These are phyloP conservation scores for Lanistes nyassanus DNA, from an alignment of 1,140 invertebrate genomes.

Conservation along the genomic window DNA sequence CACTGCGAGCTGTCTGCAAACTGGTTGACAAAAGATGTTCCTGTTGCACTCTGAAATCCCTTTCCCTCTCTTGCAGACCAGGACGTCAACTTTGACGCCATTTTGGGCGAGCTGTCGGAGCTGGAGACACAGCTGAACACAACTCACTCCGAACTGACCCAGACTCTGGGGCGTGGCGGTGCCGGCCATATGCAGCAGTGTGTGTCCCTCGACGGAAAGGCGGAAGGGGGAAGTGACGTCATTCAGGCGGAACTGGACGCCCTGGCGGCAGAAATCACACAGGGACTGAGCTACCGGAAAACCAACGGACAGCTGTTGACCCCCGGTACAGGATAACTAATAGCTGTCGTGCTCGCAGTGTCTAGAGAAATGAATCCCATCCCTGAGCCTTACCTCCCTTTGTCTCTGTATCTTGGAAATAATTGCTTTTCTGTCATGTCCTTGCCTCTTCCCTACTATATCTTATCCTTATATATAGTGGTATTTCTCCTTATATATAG, in stretches of 20 bases:
- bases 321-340: background rate
- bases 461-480: no score
- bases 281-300: slow-evolving; percentile 46
- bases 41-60: no score
- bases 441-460: no score
- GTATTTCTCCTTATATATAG: no score
- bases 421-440: no score
- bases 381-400: no score
- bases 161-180: slow-evolving; percentile 22
- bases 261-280: slow-evolving; percentile 58
- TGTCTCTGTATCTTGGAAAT: no score
- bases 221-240: slow-evolving; percentile 17
- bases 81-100: slow-evolving; percentile 95
- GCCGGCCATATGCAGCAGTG: background rate
- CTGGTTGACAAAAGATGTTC: no score
- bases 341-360: no score
- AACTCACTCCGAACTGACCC: slow-evolving; percentile 50
- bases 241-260: slow-evolving; percentile 59
- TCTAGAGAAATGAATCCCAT: no score
- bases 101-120: slow-evolving; percentile 92
- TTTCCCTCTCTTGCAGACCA: slow-evolving; percentile 84
- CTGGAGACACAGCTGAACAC: slow-evolving; percentile 70
- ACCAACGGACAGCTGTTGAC: slow-evolving; percentile 34
- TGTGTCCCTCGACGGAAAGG: background rate
- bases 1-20: no score